phyloP scores from a whole-genome alignment of 2,797 vertebrate genomes.

The Cossypha heuglini region DNA sequence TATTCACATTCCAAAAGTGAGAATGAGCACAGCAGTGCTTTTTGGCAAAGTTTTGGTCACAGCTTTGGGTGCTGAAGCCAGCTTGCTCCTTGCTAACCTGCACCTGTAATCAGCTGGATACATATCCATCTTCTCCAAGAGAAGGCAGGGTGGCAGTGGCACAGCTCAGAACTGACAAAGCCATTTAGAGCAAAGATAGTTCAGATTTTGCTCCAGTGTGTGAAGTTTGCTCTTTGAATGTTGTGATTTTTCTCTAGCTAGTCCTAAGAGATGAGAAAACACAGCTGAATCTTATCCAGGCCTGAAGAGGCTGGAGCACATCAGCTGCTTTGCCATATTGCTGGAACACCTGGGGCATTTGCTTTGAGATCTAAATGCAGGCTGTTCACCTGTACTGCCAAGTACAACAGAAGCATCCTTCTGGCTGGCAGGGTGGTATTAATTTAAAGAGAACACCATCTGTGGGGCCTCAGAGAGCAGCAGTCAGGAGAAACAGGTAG shows the following conservation, averaged over 20 bases:
- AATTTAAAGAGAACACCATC: constrained; percentile 43
- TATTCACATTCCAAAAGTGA: background rate
- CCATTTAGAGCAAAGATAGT: background rate
- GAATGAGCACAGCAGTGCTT: background rate
- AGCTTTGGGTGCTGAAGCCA: background rate
- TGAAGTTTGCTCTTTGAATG: background rate
- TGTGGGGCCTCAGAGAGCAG: constrained; percentile 33
- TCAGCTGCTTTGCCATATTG: constrained; percentile 71
- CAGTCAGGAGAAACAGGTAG: background rate
- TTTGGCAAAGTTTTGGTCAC: background rate
- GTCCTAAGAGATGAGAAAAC: constrained; percentile 41
- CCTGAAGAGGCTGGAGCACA: constrained; percentile 35
- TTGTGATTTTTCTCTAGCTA: constrained; percentile 52
- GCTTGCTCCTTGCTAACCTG: background rate
- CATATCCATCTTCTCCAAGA: background rate
- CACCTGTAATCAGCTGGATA: background rate
- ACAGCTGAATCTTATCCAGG: constrained; percentile 13
- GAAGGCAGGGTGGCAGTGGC: background rate
- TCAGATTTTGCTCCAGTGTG: background rate
- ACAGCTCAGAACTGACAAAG: background rate
- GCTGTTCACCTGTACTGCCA: constrained; percentile 75
- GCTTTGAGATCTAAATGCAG: constrained; percentile 65
- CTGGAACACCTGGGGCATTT: constrained; percentile 69
- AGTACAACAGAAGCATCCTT: constrained; percentile 68
- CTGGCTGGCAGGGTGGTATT: background rate